Percentiles rank a stretch among this genome's conserved stretches.
phyloP scores from a whole-genome alignment of 2,888 invertebrate genomes.

The Dusona sp. region DNA sequence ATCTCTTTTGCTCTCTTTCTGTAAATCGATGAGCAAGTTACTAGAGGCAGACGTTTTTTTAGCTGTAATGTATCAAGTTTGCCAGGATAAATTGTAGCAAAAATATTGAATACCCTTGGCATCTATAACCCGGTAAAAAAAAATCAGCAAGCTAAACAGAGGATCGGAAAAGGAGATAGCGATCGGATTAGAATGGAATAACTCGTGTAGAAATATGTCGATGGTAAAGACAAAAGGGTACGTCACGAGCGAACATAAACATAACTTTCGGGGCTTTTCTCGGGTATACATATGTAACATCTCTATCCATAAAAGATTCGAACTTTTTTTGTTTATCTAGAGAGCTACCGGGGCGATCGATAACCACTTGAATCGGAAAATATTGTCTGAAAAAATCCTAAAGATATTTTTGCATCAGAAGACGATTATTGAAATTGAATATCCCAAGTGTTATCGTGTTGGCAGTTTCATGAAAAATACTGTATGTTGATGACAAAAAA shows the following conservation, averaged over 20 bases:
- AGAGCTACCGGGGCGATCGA: neutral
- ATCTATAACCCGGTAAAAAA: neutral
- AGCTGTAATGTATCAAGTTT: neutral
- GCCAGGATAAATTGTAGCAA: slow-evolving; percentile 4
- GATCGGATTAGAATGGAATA: slow-evolving; percentile 7
- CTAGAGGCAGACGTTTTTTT: neutral
- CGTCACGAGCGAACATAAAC: slow-evolving; percentile 5
- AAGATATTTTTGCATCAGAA: slow-evolving; percentile 21
- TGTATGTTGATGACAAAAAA: neutral
- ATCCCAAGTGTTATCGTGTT: neutral
- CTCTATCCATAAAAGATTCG: slow-evolving; percentile 14
- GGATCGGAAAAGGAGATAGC: neutral
- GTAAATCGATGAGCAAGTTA: neutral
- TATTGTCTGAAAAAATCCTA: slow-evolving; percentile 19
- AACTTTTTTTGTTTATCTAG: slow-evolving; percentile 19
- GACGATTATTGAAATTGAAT: neutral
- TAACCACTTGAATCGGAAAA: slow-evolving; percentile 3
- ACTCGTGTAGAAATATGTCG: neutral
- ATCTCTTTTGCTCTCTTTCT: neutral
- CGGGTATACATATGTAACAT: neutral
- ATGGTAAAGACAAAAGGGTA: slow-evolving; percentile 16
- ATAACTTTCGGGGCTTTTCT: slow-evolving; percentile 7
- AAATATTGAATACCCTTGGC: slow-evolving; percentile 12
- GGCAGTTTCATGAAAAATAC: neutral
- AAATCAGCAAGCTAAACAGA: neutral